Evolutionary conservation across 2,888 invertebrate genomes (phyloP).

Genomic region (Nymphalis urticae): DNA sequence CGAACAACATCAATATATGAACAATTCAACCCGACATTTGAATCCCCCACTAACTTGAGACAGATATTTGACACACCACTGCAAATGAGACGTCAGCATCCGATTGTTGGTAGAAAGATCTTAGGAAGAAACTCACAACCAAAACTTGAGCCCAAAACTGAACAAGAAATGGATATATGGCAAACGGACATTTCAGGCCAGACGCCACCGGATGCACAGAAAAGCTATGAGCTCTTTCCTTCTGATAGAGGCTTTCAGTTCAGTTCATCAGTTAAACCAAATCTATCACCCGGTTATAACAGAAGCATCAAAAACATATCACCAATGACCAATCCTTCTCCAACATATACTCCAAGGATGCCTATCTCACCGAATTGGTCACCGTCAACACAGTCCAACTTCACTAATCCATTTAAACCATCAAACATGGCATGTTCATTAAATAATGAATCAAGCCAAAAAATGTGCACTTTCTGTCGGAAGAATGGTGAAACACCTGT

Average conservation of each 20-base stretch:
- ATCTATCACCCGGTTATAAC: not conserved
- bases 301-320: not conserved
- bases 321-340: not conserved
- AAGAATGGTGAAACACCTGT: slow-evolving; percentile 71
- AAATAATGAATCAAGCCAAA: slow-evolving; percentile 38
- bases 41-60: slow-evolving; percentile 9
- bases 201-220: slow-evolving; percentile 46
- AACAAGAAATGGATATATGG: slow-evolving; percentile 32
- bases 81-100: slow-evolving; percentile 43
- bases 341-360: not conserved
- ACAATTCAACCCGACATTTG: not conserved
- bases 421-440: slow-evolving; percentile 30
- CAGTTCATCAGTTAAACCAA: slow-evolving; percentile 46
- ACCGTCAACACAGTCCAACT: slow-evolving; percentile 3
- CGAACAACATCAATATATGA: slow-evolving; percentile 5
- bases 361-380: slow-evolving; percentile 7
- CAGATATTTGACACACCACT: slow-evolving; percentile 5
- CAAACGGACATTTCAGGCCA: slow-evolving; percentile 34
- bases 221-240: slow-evolving; percentile 62
- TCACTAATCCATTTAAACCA: slow-evolving; percentile 20
- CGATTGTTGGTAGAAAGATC: slow-evolving; percentile 65
- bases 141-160: not conserved
- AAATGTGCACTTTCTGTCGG: slow-evolving; percentile 68
- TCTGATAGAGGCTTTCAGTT: slow-evolving; percentile 50
- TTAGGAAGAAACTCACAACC: slow-evolving; percentile 38